These are phyloP conservation scores for Heloderma charlesbogerti DNA, from an alignment of 2,113 vertebrate species.

Conservation along the genomic window DNA sequence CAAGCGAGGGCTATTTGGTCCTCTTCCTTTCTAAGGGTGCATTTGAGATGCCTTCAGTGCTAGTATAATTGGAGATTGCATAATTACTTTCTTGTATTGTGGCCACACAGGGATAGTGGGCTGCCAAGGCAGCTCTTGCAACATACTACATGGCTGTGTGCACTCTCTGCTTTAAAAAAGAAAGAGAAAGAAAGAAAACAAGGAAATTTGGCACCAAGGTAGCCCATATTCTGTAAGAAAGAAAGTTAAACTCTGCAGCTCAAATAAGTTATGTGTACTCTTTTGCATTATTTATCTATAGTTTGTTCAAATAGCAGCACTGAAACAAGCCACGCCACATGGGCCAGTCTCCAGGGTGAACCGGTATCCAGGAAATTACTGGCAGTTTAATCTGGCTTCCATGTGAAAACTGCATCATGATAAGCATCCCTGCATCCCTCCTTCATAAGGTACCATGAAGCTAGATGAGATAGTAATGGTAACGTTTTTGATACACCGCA, in stretches of 20 bases:
- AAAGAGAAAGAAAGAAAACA: background rate
- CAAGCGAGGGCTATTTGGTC: background rate
- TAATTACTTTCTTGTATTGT: background rate
- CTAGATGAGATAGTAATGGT: background rate
- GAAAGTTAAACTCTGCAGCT: background rate
- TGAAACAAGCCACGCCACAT: background rate
- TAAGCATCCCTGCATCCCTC: background rate
- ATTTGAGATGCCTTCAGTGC: background rate
- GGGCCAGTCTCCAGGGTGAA: background rate
- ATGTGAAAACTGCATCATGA: background rate
- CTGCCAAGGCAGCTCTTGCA: background rate
- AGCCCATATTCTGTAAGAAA: background rate
- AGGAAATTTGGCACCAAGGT: background rate
- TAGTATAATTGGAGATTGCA: background rate
- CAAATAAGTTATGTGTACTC: background rate
- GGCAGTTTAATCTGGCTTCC: background rate
- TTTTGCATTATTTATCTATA: background rate
- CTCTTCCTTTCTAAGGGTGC: background rate
- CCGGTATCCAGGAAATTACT: background rate
- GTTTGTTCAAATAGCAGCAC: background rate
- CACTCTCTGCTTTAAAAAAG: background rate
- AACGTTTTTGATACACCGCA: background rate
- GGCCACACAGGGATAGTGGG: background rate
- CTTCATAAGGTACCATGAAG: background rate
- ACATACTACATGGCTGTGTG: background rate